Conservation (phyloP, 1,140 invertebrate species). For the Lasioglossum baleicum region DNA sequence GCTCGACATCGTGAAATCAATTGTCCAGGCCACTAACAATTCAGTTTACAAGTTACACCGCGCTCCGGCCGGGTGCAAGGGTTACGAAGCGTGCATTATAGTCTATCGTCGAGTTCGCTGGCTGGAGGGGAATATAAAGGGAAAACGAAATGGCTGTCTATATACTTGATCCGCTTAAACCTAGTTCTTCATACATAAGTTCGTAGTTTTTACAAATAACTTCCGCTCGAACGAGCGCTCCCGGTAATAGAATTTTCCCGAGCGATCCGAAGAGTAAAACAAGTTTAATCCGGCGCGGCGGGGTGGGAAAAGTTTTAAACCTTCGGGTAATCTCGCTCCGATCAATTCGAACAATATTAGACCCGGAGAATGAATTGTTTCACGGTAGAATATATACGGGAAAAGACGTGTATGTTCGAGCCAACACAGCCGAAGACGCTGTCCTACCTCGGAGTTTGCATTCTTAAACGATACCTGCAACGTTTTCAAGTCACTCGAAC, state of each 20-base stretch:
- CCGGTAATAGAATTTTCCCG: conserved; percentile 33
- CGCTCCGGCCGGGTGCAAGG: too few relatives aligned
- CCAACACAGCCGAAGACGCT: too few relatives aligned
- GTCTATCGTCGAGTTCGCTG: neutral
- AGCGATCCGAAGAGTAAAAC: neutral
- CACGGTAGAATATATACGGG: neutral
- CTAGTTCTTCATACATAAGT: neutral
- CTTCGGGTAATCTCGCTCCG: conserved; percentile 29
- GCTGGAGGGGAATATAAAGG: neutral
- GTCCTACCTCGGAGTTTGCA: neutral
- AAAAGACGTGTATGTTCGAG: too few relatives aligned
- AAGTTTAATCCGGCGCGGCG: conserved; percentile 27
- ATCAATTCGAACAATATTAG: conserved; percentile 22
- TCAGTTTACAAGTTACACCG: too few relatives aligned
- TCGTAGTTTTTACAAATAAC: conserved; percentile 28
- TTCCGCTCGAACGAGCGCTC: neutral
- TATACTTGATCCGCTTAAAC: neutral
- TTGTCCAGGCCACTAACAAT: too few relatives aligned
- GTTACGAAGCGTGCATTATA: too few relatives aligned
- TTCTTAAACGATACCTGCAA: neutral
- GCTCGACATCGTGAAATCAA: too few relatives aligned
- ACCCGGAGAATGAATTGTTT: neutral
- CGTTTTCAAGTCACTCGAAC: conserved; percentile 3
- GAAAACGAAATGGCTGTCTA: neutral
- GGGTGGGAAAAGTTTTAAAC: conserved; percentile 30